Evolutionary conservation across 2,797 vertebrate species (phyloP).

Genomic region (Columba guinea): DNA sequence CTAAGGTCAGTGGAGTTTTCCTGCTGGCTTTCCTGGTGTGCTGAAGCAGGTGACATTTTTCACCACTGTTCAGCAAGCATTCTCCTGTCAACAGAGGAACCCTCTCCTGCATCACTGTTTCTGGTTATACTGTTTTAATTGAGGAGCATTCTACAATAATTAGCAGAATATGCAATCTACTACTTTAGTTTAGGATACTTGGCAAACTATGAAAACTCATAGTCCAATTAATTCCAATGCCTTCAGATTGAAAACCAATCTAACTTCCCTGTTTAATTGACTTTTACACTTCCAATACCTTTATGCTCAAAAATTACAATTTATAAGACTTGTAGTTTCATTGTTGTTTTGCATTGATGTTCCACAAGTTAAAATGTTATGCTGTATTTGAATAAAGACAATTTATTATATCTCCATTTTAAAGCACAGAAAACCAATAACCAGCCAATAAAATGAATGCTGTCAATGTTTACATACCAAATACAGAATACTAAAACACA

Average conservation of each 20-base stretch:
- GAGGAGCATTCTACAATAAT: not conserved
- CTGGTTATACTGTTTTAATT: not conserved
- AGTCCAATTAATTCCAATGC: not conserved
- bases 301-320: not conserved
- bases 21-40: not conserved
- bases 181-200: no score
- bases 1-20: accelerated
- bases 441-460: not conserved
- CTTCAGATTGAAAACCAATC: not conserved
- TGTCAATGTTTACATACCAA: not conserved
- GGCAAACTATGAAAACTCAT: not conserved
- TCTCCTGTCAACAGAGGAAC: not conserved
- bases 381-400: not conserved
- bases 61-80: accelerated
- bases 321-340: not conserved
- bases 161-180: not conserved
- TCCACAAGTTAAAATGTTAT: accelerated
- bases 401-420: not conserved
- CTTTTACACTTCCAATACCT: not conserved
- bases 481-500: not conserved
- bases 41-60: not conserved
- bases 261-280: not conserved
- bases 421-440: not conserved
- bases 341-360: not conserved
- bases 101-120: not conserved